phyloP scores from a whole-genome alignment of 2,888 invertebrate species.

The Luperina nickerlii region DNA sequence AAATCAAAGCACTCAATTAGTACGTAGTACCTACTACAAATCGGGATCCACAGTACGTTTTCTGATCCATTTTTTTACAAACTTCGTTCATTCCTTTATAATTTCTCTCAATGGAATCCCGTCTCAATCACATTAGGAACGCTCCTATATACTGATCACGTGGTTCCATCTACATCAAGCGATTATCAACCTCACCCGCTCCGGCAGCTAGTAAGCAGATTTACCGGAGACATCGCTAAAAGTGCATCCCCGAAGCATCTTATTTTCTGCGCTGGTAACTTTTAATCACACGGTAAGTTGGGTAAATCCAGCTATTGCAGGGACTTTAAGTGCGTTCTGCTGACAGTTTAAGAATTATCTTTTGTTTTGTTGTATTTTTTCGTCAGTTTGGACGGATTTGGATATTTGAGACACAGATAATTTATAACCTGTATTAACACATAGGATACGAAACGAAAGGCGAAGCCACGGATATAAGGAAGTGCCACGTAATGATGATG shows the following conservation, averaged over 20 bases:
- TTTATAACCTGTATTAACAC: too few relatives aligned
- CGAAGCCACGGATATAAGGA: too few relatives aligned
- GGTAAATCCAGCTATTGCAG: slow-evolving; percentile 53
- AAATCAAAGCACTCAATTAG: background rate
- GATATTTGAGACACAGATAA: background rate
- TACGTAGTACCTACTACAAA: background rate
- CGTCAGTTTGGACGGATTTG: background rate
- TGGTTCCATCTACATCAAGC: slow-evolving; percentile 24
- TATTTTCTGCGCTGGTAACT: slow-evolving; percentile 69
- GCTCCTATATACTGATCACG: slow-evolving; percentile 12
- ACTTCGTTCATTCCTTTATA: background rate
- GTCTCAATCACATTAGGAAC: slow-evolving; percentile 20
- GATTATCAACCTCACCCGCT: slow-evolving; percentile 37
- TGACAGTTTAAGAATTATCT: slow-evolving; percentile 25
- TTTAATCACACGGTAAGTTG: slow-evolving; percentile 70
- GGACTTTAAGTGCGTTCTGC: slow-evolving; percentile 46
- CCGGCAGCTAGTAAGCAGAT: slow-evolving; percentile 53
- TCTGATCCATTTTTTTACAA: too few relatives aligned
- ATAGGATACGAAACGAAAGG: too few relatives aligned
- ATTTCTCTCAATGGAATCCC: background rate
- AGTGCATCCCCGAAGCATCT: slow-evolving; percentile 67
- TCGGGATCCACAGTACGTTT: background rate
- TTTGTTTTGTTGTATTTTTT: background rate
- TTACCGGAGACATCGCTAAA: slow-evolving; percentile 63
- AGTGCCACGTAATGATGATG: background rate